Evolutionary conservation across 2,888 invertebrate genomes (phyloP).

Genomic region (Dasysyrphus albostriatus): DNA sequence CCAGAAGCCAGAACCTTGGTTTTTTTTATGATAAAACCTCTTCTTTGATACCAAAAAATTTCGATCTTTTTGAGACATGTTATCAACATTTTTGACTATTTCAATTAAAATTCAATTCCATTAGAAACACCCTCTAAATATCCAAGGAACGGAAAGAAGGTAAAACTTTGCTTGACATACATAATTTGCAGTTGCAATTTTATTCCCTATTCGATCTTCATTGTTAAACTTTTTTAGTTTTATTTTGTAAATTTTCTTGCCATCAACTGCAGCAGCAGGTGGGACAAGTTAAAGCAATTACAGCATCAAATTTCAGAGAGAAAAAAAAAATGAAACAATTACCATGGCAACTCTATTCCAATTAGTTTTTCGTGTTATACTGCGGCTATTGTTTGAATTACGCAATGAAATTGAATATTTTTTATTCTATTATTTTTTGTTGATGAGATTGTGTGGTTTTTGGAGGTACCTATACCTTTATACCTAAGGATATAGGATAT

Average conservation of each 20-base stretch:
- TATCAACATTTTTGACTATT: no score
- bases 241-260: not conserved
- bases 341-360: slow-evolving; percentile 18
- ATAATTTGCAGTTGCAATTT: not conserved
- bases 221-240: not conserved
- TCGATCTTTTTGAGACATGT: no score
- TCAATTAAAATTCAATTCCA: no score
- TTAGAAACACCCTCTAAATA: not conserved
- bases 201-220: not conserved
- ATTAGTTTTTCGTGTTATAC: slow-evolving; percentile 38
- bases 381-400: slow-evolving; percentile 24
- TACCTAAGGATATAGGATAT: not conserved
- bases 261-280: not conserved
- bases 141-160: not conserved
- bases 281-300: not conserved
- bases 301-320: not conserved
- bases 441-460: slow-evolving; percentile 44
- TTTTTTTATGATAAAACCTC: no score
- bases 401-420: slow-evolving; percentile 48
- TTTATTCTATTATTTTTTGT: slow-evolving; percentile 11
- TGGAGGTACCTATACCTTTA: no score
- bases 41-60: no score
- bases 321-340: not conserved
- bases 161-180: not conserved
- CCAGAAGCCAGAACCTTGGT: no score